A percentile compares a stretch with the other conserved stretches of the same genome.
Evolutionary conservation across 1,140 invertebrate genomes (phyloP).

Genomic region (Planococcus citri): DNA sequence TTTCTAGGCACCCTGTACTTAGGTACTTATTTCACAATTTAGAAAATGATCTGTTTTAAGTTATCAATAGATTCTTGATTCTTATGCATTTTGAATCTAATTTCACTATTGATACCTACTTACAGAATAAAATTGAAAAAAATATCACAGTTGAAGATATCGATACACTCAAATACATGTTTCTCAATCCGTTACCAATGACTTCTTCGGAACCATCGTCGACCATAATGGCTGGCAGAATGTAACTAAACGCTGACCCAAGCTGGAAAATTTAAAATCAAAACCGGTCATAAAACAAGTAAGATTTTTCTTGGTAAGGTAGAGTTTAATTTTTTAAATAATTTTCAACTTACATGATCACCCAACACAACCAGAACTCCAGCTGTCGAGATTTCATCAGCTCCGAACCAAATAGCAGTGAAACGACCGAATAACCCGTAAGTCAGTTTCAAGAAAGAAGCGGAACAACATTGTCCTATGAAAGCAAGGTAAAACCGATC

Average conservation of each 20-base stretch:
- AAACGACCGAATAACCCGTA: not conserved
- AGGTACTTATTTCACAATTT: too few species aligned
- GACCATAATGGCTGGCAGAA: conserved; percentile 46
- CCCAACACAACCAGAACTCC: not conserved
- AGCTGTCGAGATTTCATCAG: not conserved
- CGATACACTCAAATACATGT: conserved; percentile 42
- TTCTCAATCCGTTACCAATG: conserved; percentile 39
- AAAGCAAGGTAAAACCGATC: not conserved
- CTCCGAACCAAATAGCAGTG: not conserved
- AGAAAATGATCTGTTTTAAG: conserved; percentile 30
- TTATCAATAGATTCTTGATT: not conserved
- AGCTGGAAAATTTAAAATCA: conserved; percentile 34
- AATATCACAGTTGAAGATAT: conserved; percentile 60
- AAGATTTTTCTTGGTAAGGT: too few species aligned
- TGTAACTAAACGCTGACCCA: conserved; percentile 49
- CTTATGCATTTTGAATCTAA: too few species aligned
- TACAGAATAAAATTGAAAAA: conserved; percentile 65
- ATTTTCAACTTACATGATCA: conserved; percentile 2
- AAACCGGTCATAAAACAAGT: too few species aligned
- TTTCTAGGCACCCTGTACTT: too few species aligned
- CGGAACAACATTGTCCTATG: not conserved
- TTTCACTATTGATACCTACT: conserved; percentile 35
- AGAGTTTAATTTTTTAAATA: not conserved
- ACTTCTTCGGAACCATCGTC: conserved; percentile 32
- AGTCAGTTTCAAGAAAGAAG: not conserved